These are phyloP conservation scores for Gasterosteus aculeatus DNA, from an alignment of 2,113 vertebrate species.

Conservation along the genomic window DNA sequence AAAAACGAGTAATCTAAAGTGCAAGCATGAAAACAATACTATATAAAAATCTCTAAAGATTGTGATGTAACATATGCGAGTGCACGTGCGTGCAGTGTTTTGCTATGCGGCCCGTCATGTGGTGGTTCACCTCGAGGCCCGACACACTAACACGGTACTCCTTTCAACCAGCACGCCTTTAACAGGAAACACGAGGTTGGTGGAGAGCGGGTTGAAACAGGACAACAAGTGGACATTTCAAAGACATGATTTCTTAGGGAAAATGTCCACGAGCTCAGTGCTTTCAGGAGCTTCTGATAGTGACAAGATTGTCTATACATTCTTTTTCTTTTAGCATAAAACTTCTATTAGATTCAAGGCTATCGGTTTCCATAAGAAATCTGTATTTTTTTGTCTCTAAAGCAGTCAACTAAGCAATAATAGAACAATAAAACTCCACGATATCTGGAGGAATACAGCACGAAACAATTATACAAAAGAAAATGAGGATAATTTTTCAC, in stretches of 20 bases:
- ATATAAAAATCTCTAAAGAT: constrained; percentile 24
- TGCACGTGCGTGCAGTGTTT: constrained; percentile 34
- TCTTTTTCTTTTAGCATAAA: constrained; percentile 73
- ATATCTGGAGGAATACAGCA: constrained; percentile 64
- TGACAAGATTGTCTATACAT: constrained; percentile 85
- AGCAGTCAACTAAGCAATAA: constrained; percentile 60
- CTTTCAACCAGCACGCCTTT: constrained; percentile 50
- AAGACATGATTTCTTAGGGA: constrained; percentile 48
- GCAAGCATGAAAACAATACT: constrained; percentile 67
- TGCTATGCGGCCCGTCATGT: constrained; percentile 68
- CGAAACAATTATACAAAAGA: constrained; percentile 62
- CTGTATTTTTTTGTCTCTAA: constrained; percentile 68
- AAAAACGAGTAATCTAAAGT: constrained; percentile 68
- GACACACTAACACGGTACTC: constrained; percentile 34
- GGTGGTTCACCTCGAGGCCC: constrained; percentile 70
- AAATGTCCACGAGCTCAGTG: constrained; percentile 65
- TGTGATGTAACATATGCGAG: constrained; percentile 39
- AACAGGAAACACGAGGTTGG: constrained; percentile 10
- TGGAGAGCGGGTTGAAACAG: neutral
- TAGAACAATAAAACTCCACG: constrained; percentile 58
- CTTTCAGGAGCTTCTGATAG: constrained; percentile 62
- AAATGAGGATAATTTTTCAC: constrained; percentile 60
- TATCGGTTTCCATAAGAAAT: constrained; percentile 76
- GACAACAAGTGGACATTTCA: constrained; percentile 38
- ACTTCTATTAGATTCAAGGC: constrained; percentile 76